Percentiles rank a stretch among this genome's conserved stretches.
Evolutionary conservation across 2,888 invertebrate genomes (phyloP).

Genomic region (Rhogogaster chlorosoma): DNA sequence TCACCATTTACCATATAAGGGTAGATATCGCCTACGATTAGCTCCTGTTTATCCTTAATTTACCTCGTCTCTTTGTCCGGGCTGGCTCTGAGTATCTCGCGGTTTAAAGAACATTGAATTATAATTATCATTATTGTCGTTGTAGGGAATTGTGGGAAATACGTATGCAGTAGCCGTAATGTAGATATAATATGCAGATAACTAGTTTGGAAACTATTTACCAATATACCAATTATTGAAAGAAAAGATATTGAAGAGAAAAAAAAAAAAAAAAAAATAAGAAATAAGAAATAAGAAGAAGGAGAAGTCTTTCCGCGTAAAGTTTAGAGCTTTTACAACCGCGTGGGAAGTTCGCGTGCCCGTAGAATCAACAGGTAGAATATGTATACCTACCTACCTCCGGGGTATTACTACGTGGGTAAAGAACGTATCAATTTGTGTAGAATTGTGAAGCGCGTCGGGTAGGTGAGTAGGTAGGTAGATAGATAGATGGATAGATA

Average conservation of each 20-base stretch:
- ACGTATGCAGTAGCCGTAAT: background rate
- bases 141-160: background rate
- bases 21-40: conserved; percentile 26
- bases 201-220: background rate
- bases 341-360: conserved; percentile 35
- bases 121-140: background rate
- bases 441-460: background rate
- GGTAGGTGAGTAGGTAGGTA: background rate
- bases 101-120: background rate
- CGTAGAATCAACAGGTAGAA: conserved; percentile 42
- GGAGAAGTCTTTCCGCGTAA: conserved; percentile 62
- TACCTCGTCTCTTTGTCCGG: conserved; percentile 25
- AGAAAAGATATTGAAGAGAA: conserved; percentile 2
- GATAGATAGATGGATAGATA: background rate
- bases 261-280: background rate
- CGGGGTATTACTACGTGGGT: background rate
- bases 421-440: conserved; percentile 30
- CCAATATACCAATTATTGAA: background rate
- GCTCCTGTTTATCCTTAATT: conserved; percentile 24
- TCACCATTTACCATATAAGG: conserved; percentile 40
- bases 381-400: background rate
- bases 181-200: background rate
- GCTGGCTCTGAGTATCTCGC: background rate
- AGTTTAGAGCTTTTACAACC: background rate
- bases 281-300: conserved; percentile 47